Percentiles rank a stretch among this genome's conserved stretches.
phyloP scores from a whole-genome alignment of 2,113 vertebrate genomes.

The Syngnathus floridae region DNA sequence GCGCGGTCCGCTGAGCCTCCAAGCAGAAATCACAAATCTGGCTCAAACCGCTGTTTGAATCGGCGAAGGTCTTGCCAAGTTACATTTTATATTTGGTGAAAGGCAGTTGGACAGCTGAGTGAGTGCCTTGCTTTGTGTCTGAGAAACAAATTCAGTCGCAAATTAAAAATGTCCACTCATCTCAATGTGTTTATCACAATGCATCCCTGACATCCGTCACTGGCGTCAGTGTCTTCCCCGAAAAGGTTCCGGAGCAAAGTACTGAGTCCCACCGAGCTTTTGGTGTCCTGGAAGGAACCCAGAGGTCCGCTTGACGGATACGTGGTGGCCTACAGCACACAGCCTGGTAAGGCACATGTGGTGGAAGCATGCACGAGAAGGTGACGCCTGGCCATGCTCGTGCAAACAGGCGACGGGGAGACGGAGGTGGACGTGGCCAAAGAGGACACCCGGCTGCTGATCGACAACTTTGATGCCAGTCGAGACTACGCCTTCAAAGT shows the following conservation, averaged over 20 bases:
- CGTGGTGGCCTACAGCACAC: slow-evolving; percentile 54
- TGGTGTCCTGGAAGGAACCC: slow-evolving; percentile 69
- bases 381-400: neutral
- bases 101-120: too few relatives aligned
- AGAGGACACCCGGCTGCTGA: slow-evolving; percentile 51
- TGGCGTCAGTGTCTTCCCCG: slow-evolving; percentile 59
- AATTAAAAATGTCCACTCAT: too few relatives aligned
- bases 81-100: too few relatives aligned
- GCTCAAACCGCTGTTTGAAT: too few relatives aligned
- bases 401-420: slow-evolving; percentile 44
- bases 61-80: too few relatives aligned
- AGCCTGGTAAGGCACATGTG: slow-evolving; percentile 52
- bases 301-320: slow-evolving; percentile 68
- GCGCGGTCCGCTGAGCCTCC: too few relatives aligned
- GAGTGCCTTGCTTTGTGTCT: too few relatives aligned
- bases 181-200: neutral
- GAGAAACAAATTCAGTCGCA: too few relatives aligned
- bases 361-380: too few relatives aligned
- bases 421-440: slow-evolving; percentile 51
- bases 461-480: slow-evolving; percentile 49
- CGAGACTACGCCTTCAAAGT: slow-evolving; percentile 63
- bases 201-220: neutral
- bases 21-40: too few relatives aligned
- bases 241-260: slow-evolving; percentile 63
- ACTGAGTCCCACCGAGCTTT: slow-evolving; percentile 46